A percentile compares a stretch with the other conserved stretches of the same genome.
Conservation (phyloP, 2,113 vertebrate species). For the Thamnaconus septentrionalis region DNA sequence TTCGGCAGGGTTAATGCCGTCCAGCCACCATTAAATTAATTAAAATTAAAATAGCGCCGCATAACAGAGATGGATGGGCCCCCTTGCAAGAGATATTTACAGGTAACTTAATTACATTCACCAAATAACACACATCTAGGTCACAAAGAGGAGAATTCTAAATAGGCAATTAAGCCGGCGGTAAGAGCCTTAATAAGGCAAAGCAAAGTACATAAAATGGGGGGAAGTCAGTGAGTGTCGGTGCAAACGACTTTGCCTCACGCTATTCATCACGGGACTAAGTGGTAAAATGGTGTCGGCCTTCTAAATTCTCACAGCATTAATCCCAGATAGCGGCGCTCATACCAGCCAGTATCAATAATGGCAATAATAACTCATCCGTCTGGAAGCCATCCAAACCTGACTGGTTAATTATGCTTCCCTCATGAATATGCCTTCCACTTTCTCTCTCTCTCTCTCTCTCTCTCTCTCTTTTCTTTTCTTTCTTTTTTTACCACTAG, state of each 20-base stretch:
- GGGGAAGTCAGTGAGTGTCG: conserved; percentile 73
- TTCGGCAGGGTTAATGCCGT: conserved; percentile 63
- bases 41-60: conserved; percentile 67
- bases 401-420: conserved; percentile 73
- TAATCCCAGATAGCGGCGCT: conserved; percentile 73
- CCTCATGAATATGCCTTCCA: conserved; percentile 74
- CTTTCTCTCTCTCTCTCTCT: conserved; percentile 44
- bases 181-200: conserved; percentile 76
- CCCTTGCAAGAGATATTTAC: conserved; percentile 70
- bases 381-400: conserved; percentile 72
- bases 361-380: conserved; percentile 76
- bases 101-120: conserved; percentile 78
- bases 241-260: conserved; percentile 73
- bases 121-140: conserved; percentile 80
- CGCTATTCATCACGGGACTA: conserved; percentile 76
- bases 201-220: conserved; percentile 73
- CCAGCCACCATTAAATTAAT: conserved; percentile 73
- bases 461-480: conserved; percentile 21
- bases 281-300: conserved; percentile 75
- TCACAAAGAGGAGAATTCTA: conserved; percentile 77
- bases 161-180: conserved; percentile 77
- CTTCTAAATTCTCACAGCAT: conserved; percentile 77
- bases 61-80: conserved; percentile 71
- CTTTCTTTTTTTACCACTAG: conserved; percentile 17
- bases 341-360: conserved; percentile 78